Evolutionary conservation across 2,888 invertebrate species (phyloP).

Genomic region (Dynastes grantii): DNA sequence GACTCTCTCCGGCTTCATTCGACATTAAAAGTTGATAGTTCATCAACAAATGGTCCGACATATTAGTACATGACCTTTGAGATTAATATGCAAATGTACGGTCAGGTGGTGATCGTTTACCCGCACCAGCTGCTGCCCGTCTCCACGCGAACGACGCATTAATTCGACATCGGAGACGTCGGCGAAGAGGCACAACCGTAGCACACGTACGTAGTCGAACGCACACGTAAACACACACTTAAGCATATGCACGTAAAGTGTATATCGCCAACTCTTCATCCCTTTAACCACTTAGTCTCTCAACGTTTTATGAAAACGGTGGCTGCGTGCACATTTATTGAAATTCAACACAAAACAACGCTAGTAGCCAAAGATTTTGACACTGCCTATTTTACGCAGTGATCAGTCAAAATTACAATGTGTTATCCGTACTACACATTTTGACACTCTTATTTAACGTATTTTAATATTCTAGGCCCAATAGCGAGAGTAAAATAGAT

Average conservation of each 20-base stretch:
- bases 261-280: conserved; percentile 32
- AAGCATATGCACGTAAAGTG: conserved; percentile 25
- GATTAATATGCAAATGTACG: conserved; percentile 62
- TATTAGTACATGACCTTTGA: conserved; percentile 61
- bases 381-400: too few relatives aligned
- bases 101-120: conserved; percentile 56
- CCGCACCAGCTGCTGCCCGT: conserved; percentile 57
- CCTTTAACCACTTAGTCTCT: conserved; percentile 29
- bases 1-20: conserved; percentile 41
- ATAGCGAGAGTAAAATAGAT: too few relatives aligned
- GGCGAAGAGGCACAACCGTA: conserved; percentile 42
- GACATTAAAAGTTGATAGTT: conserved; percentile 57
- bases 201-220: conserved; percentile 6
- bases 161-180: conserved; percentile 54
- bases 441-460: too few relatives aligned
- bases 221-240: conserved; percentile 15
- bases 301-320: conserved; percentile 34
- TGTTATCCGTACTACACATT: too few relatives aligned
- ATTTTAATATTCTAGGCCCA: too few relatives aligned
- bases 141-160: conserved; percentile 61
- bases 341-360: conserved; percentile 31
- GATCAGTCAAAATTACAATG: too few relatives aligned
- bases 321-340: not conserved
- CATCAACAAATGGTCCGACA: conserved; percentile 60
- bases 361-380: not conserved